Evolutionary conservation across 2,113 vertebrate genomes (phyloP).

Genomic region (Upupa epops): DNA sequence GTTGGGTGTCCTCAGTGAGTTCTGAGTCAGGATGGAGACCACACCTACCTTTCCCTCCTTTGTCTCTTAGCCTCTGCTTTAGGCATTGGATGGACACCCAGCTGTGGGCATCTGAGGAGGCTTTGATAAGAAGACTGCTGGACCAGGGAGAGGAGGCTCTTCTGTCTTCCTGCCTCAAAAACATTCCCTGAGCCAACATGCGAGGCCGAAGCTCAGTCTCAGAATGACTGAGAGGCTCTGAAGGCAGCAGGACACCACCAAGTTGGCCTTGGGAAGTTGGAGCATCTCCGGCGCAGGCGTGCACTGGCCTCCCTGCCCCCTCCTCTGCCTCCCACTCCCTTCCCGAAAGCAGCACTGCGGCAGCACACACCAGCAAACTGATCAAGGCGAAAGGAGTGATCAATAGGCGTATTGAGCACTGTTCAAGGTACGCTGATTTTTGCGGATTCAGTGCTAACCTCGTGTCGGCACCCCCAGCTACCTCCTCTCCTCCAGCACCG

Average conservation of each 20-base stretch:
- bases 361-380: constrained; percentile 65
- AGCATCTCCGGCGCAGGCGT: neutral
- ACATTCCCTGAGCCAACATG: fast-evolving
- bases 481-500: neutral
- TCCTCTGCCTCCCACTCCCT: constrained; percentile 25
- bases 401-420: constrained; percentile 79
- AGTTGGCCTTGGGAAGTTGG: constrained; percentile 21
- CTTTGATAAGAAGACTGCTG: neutral
- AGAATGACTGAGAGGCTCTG: fast-evolving
- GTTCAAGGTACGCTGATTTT: constrained; percentile 74
- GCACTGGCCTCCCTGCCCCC: neutral
- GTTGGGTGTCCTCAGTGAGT: neutral
- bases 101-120: neutral
- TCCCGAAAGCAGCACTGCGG: constrained; percentile 63
- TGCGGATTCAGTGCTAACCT: constrained; percentile 76
- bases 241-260: neutral
- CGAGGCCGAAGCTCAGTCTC: neutral
- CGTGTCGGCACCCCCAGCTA: neutral
- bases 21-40: neutral
- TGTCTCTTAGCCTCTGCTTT: neutral
- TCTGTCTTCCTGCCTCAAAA: neutral
- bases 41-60: neutral
- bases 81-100: fast-evolving
- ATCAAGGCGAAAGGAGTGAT: constrained; percentile 68
- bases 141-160: neutral